phyloP scores from a whole-genome alignment of 2,113 vertebrate species.

The Phrynosoma blainvillii region DNA sequence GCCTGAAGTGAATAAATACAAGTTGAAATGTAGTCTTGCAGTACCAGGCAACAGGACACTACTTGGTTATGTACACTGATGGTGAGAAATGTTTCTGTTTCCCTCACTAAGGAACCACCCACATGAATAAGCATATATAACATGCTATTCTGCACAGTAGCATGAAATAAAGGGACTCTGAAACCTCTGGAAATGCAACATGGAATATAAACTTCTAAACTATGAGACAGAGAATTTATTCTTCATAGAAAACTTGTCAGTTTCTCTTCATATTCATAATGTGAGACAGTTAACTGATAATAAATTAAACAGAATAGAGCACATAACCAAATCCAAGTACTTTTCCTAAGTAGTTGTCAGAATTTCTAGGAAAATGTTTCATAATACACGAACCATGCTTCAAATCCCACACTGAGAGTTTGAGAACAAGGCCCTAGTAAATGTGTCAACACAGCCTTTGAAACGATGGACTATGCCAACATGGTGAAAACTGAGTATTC shows the following conservation, averaged over 20 bases:
- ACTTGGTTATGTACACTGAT: too few relatives aligned
- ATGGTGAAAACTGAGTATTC: not conserved
- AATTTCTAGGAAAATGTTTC: slow-evolving; percentile 47
- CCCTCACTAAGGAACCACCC: too few relatives aligned
- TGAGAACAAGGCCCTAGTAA: slow-evolving; percentile 27
- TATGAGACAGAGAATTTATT: not conserved
- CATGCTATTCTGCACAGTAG: not conserved
- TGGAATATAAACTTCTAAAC: not conserved
- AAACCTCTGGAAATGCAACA: not conserved
- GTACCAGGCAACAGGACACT: too few relatives aligned
- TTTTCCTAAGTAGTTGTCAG: slow-evolving; percentile 22
- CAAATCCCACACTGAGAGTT: not conserved
- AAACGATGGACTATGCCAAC: not conserved
- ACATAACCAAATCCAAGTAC: not conserved
- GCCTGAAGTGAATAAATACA: too few relatives aligned
- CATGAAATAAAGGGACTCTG: not conserved
- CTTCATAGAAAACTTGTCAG: not conserved
- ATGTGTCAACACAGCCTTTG: rapidly evolving
- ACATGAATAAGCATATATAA: not conserved
- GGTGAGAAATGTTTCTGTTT: too few relatives aligned
- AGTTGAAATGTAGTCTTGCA: too few relatives aligned
- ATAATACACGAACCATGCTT: not conserved
- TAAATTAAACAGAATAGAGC: slow-evolving; percentile 1
- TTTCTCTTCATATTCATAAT: slow-evolving; percentile 7
- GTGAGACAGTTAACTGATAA: slow-evolving; percentile 1